These are phyloP conservation scores for Marmota monax DNA, from an alignment of 2,113 vertebrate genomes.

Conservation along the genomic window DNA sequence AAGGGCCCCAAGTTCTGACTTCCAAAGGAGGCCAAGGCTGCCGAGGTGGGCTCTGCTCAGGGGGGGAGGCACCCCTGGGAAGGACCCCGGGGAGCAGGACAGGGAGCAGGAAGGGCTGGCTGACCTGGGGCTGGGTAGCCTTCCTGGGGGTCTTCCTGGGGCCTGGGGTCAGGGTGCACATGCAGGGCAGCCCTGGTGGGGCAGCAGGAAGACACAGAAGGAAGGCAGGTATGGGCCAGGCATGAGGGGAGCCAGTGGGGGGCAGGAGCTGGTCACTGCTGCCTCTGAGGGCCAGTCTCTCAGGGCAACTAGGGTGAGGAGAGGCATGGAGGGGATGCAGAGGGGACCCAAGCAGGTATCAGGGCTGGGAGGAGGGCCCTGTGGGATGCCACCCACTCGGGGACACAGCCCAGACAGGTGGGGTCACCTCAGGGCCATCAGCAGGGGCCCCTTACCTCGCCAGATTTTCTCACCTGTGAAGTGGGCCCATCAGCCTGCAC, in stretches of 20 bases:
- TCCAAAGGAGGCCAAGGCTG: too few relatives aligned
- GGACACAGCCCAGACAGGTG: too few relatives aligned
- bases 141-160: too few relatives aligned
- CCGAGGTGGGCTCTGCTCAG: background rate
- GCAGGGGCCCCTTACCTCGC: accelerated
- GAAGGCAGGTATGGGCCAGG: background rate
- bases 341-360: too few relatives aligned
- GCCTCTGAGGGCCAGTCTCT: background rate
- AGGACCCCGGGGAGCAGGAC: background rate
- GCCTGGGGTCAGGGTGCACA: background rate
- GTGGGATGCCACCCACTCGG: too few relatives aligned
- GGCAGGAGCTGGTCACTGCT: background rate
- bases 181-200: background rate
- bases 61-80: background rate
- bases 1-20: background rate
- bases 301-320: background rate
- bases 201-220: background rate
- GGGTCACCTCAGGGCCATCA: too few relatives aligned
- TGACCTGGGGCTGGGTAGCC: background rate
- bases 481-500: background rate
- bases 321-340: accelerated
- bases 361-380: background rate
- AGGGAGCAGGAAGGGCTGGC: background rate
- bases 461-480: background rate
- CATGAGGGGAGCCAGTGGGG: too few relatives aligned